Base-by-base conservation (phyloP, 2,797 vertebrate species). In the Galaxias olidus region DNA sequence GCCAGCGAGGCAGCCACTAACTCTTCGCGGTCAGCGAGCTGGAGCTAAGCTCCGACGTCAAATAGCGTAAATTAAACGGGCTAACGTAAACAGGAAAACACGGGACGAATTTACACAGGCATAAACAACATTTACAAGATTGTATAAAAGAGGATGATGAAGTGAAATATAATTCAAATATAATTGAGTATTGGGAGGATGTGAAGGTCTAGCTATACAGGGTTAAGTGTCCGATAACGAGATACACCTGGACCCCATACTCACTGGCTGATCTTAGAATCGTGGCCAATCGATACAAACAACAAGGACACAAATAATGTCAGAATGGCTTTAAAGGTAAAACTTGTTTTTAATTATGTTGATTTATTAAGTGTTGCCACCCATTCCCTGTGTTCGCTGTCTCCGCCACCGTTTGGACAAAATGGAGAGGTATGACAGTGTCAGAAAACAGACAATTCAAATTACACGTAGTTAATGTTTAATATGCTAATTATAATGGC, bases 321-420 rank as follows among this genome's bases (percentile, higher is more conserved):
- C 72, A 76, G 78, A 62, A 72, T 50, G 72, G 68, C 74, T 85
- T 75, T 65, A 85, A 88, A 82, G 75, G 79, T 80, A 86, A 77
- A 87, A 89, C n/a, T n/a, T n/a, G n/a, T n/a, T n/a, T n/a, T n/a
- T n/a, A n/a, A n/a, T n/a, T n/a, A 30, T 78, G 86, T 86, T 81
- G 81, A 88, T 88, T 86, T 30, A 30, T 30, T 30, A 30, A 30
- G 30, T 30, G 30, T 30, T 30, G 6, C 30, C 30, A 30, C 30
- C 30, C 30, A 30, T 30, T 30, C 6, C 30, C 6, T 30, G n/a
- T n/a, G n/a, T n/a, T n/a, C n/a, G 30, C 30, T 30, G 30, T 2
- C 30, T 30, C 6, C 30, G 30, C 30, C 30, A 6, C n/a, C n/a
- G 30, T 30, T 30, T 30, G 2, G 6, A 30, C 3, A 2, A 30